Evolutionary conservation across 2,797 vertebrate genomes (phyloP).

Genomic region (Merluccius polli): DNA sequence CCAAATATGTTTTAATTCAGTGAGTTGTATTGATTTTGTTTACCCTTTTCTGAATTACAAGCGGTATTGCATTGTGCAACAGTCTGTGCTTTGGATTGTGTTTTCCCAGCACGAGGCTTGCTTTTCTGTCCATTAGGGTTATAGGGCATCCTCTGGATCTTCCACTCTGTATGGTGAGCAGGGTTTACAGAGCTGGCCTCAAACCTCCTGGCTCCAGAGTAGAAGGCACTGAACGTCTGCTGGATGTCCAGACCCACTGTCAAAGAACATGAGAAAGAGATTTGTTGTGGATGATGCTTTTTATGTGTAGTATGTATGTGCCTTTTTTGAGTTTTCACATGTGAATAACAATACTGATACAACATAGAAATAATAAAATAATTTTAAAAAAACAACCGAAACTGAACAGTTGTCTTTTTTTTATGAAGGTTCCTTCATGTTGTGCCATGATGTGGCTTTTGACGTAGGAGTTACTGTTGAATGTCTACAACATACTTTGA

Average conservation of each 20-base stretch:
- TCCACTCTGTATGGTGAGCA: constrained; percentile 8
- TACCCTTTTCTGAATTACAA: constrained; percentile 40
- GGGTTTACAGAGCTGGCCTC: constrained; percentile 49
- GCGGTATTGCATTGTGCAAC: not conserved
- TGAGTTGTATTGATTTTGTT: not conserved
- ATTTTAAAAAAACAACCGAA: too few relatives aligned
- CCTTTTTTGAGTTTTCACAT: too few relatives aligned
- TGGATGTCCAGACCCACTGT: constrained; percentile 92
- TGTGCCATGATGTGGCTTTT: too few relatives aligned
- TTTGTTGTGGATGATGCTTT: not conserved
- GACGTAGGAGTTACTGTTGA: not conserved
- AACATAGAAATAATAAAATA: too few relatives aligned
- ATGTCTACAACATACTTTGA: not conserved
- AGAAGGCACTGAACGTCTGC: constrained; percentile 77
- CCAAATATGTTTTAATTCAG: not conserved
- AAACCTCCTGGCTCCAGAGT: constrained; percentile 66
- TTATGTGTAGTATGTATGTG: not conserved
- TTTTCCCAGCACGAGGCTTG: constrained; percentile 16
- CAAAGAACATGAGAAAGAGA: constrained; percentile 7
- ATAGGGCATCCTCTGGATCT: constrained; percentile 16
- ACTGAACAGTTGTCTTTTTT: too few relatives aligned
- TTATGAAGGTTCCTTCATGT: too few relatives aligned
- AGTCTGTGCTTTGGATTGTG: constrained; percentile 27
- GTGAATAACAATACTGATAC: too few relatives aligned
- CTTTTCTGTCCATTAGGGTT: constrained; percentile 19